Evolutionary conservation across 2,888 invertebrate species (phyloP), one percentile per base, ranked within the genome.

Genomic region (Labia minor): DNA sequence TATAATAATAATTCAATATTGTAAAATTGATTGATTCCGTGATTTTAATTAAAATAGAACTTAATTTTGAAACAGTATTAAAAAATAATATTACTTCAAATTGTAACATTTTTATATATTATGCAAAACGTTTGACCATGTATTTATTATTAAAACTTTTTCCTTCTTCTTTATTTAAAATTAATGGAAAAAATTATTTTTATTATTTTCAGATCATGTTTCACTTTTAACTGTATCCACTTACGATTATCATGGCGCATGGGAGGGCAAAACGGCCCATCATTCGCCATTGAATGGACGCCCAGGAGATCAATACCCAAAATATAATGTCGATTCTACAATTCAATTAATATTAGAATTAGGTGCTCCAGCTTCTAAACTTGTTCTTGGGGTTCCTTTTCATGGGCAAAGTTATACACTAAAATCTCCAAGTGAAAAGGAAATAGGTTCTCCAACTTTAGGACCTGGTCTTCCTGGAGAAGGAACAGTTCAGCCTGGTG

Each of bases 191-290:
- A n/a, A n/a, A n/a, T n/a, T 16, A 26, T 26, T 49, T 49, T 49
- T 16, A n/a, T 49, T 49, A 16, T 14, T 49, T 49, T 49, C 49
- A 49, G 49, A 49, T 49, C 72, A 70, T 67, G 85, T 86, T 0
- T 90, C 92, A 72, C 92, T 91, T 75, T 81, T 92, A 75, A 89
- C 90, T 3, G 86, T 92, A 0, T 92, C 92, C 92, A 86, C 87
- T 0, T 93, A 92, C 72, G 93, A 93, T 75, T 92, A 92, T 75
- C 92, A 93, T 72, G 92, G 92, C 0, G 86, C 90, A n/a, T 92
- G 92, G 92, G 92, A 93, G 75, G 78, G 82, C 16, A 80, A 80
- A 69, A 90, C 91, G 0, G 89, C 89, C 0, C 92, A 93, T 74
- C 86, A 92, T 10, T 89, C 92, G 71, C 93, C 93, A 0, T 77